A percentile compares a stretch with the other conserved stretches of the same genome.
phyloP scores from a whole-genome alignment of 2,113 vertebrate species.

The Gymnocephalus cernua region DNA sequence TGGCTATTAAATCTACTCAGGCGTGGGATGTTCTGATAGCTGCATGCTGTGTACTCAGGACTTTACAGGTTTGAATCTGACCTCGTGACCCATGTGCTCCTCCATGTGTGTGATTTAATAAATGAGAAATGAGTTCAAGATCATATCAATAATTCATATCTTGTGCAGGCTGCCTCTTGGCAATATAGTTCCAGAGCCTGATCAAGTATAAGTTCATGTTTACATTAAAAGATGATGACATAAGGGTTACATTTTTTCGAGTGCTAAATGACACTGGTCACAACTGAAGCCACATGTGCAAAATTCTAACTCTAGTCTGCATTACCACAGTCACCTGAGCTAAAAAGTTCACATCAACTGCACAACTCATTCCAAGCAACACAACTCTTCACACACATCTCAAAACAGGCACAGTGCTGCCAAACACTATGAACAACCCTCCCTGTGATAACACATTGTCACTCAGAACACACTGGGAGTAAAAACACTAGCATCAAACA shows the following conservation, averaged over 20 bases:
- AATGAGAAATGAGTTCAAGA: slow-evolving; percentile 5
- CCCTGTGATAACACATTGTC: too few species aligned
- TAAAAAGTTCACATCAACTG: too few species aligned
- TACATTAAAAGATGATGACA: slow-evolving; percentile 60
- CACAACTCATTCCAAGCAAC: too few species aligned
- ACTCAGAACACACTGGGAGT: too few species aligned
- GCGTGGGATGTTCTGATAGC: slow-evolving; percentile 1
- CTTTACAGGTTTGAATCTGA: slow-evolving; percentile 33
- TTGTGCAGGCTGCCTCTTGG: slow-evolving; percentile 34
- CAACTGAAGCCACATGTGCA: too few species aligned
- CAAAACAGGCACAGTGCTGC: too few species aligned
- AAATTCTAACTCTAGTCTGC: too few species aligned
- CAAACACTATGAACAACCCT: too few species aligned
- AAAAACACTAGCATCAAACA: too few species aligned
- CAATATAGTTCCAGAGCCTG: slow-evolving; percentile 27
- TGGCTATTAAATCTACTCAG: slow-evolving; percentile 45
- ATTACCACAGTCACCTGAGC: too few species aligned
- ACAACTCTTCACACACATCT: too few species aligned
- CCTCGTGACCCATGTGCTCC: slow-evolving; percentile 9
- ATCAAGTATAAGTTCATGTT: slow-evolving; percentile 72
- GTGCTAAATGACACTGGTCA: too few species aligned
- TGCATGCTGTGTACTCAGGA: not conserved
- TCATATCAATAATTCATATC: slow-evolving; percentile 60
- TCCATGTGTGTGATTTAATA: slow-evolving; percentile 38
- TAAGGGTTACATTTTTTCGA: slow-evolving; percentile 47